Evolutionary conservation across 2,113 vertebrate genomes (phyloP), one percentile per base, ranked within the genome.

Genomic region (Arenaria interpres): DNA sequence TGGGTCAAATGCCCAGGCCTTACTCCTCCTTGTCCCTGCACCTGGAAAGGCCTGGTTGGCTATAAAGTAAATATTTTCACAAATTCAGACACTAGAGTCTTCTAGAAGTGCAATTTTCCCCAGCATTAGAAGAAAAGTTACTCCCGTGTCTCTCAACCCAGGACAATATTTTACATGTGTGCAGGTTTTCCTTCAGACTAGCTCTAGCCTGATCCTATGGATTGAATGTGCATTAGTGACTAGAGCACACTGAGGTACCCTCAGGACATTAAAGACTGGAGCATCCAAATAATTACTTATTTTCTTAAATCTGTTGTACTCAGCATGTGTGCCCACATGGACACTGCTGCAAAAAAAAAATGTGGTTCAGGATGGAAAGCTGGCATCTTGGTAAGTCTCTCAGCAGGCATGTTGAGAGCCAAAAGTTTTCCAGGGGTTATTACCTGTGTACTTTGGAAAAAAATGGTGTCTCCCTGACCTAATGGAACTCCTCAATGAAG

Each of bases 281-380:
- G 21, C 10, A 66, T 12, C 9, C 22, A 21, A 75, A 74, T 39
- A 6, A 41, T 35, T 32, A 18, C 14, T 46, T 54, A 5, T 39
- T 68, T 32, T 45, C 39, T 69, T 75, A 78, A 88, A 73, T 23
- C 23, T 50, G 12, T 6, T 69, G 12, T 69, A 72, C 0, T 1
- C 24, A 56, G 63, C 0, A 0, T 48, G 7, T 30, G 6, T 73
- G 45, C 30, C 18, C 27, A 28, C 10, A 25, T 27, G 21, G 50
- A 12, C 20, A 48, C 18, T 14, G 9, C 32, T 0, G 0, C 30
- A 60, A 56, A 45, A 66, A 84, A 66, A 15, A 74, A 84, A 57
- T 69, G 32, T 2, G 12, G 24, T 77, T 94, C n/a, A 17, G 24
- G 57, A 92, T 37, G 11, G 51, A 73, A 75, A 63, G 12, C 1